These are phyloP conservation scores for Epirrita christyi DNA, from an alignment of 2,888 invertebrate genomes.

Conservation along the genomic window DNA sequence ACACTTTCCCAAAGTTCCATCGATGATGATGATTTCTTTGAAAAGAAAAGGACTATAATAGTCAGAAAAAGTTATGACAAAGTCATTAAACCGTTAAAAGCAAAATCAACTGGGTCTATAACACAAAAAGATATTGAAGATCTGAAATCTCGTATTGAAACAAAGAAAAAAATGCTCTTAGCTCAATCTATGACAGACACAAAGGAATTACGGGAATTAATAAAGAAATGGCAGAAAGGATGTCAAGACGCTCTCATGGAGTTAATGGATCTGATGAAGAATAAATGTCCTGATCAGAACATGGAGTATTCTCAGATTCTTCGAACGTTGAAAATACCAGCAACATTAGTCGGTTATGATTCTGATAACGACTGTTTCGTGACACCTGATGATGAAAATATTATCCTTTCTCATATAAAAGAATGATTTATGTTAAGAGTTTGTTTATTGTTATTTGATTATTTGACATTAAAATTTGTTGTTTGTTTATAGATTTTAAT, in stretches of 20 bases:
- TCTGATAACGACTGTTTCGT: slow-evolving; percentile 77
- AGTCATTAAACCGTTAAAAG: slow-evolving; percentile 61
- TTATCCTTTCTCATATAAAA: slow-evolving; percentile 59
- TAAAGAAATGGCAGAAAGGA: slow-evolving; percentile 82
- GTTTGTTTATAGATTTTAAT: slow-evolving; percentile 1
- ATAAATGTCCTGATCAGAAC: slow-evolving; percentile 66
- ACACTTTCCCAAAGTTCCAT: slow-evolving; percentile 51
- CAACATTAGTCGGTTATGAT: slow-evolving; percentile 76
- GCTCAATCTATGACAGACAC: slow-evolving; percentile 70
- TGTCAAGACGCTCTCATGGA: slow-evolving; percentile 81
- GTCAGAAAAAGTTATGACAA: slow-evolving; percentile 69
- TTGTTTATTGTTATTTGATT: neutral
- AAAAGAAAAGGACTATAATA: slow-evolving; percentile 66
- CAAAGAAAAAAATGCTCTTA: slow-evolving; percentile 69
- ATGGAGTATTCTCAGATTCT: slow-evolving; percentile 79
- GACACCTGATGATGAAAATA: slow-evolving; percentile 64
- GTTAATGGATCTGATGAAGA: slow-evolving; percentile 73
- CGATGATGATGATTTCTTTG: slow-evolving; percentile 69
- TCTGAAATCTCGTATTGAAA: slow-evolving; percentile 67
- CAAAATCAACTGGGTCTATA: slow-evolving; percentile 76
- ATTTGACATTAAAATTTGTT: slow-evolving; percentile 28
- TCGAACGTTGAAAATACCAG: slow-evolving; percentile 75
- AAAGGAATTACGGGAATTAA: slow-evolving; percentile 73
- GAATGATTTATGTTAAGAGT: slow-evolving; percentile 29
- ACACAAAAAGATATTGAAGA: slow-evolving; percentile 74